phyloP scores from a whole-genome alignment of 2,113 vertebrate species.

The Psittacus erithacus region DNA sequence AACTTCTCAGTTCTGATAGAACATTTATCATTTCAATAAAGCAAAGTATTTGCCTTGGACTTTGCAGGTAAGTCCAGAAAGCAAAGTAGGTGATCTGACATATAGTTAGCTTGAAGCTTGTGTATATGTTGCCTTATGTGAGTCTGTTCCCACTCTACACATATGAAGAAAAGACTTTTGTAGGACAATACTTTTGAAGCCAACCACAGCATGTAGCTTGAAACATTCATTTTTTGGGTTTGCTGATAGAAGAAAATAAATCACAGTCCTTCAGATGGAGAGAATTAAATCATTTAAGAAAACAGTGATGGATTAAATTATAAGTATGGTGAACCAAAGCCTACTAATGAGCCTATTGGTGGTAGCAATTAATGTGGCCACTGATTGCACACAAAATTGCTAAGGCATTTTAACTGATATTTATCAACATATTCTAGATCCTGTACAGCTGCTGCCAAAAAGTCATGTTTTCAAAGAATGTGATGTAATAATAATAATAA shows the following conservation, averaged over 20 bases:
- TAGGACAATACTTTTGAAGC: neutral
- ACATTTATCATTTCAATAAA: neutral
- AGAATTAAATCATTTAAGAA: conserved; percentile 34
- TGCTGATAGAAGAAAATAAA: conserved; percentile 8
- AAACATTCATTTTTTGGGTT: neutral
- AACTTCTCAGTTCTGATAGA: neutral
- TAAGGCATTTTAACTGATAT: neutral
- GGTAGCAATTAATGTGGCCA: conserved; percentile 33
- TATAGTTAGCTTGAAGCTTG: neutral
- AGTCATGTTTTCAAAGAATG: neutral
- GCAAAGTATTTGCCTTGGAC: neutral
- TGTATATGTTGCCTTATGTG: neutral
- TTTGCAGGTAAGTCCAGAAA: neutral
- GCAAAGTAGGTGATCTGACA: neutral
- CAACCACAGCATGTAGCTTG: neutral
- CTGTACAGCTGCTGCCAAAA: neutral
- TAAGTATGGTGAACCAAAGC: neutral
- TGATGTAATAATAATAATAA: neutral
- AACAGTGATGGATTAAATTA: conserved; percentile 5
- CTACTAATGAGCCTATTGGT: conserved; percentile 19
- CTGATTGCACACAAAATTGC: neutral
- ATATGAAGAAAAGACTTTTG: neutral
- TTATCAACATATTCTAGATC: neutral
- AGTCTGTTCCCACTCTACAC: neutral
- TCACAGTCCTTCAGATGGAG: neutral